phyloP scores from a whole-genome alignment of 1,140 invertebrate species.

The Ruditapes philippinarum region DNA sequence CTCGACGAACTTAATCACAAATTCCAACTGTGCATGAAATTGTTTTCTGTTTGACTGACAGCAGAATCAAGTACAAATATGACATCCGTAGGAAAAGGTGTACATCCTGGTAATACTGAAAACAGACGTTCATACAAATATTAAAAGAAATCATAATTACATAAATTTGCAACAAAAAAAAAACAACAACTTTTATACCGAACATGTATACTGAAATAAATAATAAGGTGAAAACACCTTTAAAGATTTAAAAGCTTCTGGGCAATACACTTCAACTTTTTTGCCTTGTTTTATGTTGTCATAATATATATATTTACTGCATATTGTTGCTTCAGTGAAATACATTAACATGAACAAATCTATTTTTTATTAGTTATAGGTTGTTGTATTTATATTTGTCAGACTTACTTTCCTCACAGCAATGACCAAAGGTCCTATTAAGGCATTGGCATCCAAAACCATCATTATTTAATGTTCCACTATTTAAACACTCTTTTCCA shows the following conservation, averaged over 20 bases:
- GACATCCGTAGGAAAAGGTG: constrained; percentile 62
- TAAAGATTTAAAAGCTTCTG: too few relatives aligned
- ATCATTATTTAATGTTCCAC: background rate
- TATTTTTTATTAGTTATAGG: too few relatives aligned
- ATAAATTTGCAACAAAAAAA: background rate
- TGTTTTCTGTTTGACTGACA: constrained; percentile 49
- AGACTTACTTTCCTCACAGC: constrained; percentile 17
- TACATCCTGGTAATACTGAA: constrained; percentile 16
- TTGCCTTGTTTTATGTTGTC: too few relatives aligned
- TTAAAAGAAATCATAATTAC: background rate
- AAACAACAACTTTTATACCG: too few relatives aligned
- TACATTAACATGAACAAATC: too few relatives aligned
- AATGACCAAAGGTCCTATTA: constrained; percentile 1
- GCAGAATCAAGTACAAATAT: too few relatives aligned
- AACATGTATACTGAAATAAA: too few relatives aligned
- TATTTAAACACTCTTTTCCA: background rate
- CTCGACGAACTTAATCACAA: constrained; percentile 56
- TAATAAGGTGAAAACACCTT: background rate
- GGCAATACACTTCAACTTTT: too few relatives aligned
- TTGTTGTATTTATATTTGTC: too few relatives aligned
- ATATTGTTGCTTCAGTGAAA: too few relatives aligned
- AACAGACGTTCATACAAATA: background rate
- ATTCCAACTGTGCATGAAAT: constrained; percentile 56
- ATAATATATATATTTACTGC: too few relatives aligned
- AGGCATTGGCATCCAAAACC: background rate